Base-by-base conservation (phyloP, 2,888 invertebrate species). In the Caenorhabditis parvicauda region DNA sequence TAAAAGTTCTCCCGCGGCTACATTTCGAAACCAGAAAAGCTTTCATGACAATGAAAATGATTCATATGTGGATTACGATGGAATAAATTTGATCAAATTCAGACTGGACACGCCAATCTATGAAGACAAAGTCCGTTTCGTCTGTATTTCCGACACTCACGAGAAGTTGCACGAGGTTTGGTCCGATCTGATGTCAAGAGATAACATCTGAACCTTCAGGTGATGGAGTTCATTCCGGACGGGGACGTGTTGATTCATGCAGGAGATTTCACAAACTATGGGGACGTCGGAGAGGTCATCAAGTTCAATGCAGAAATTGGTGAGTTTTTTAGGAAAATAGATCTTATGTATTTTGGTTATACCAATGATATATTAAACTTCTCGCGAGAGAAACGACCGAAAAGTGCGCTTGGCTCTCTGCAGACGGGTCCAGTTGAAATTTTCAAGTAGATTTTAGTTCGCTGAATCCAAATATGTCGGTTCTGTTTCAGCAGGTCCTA, bases 291-390 rank as follows among this genome's bases (percentile, higher is more conserved):
- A 21, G 76, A 78, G 60, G 79, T 79, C 44, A 77, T 78, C 72
- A 76, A 78, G 54, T 79, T 79, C 65, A 79, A 79, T 54, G 74
- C 72, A 22, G 77, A 78, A 64, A 70, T 78, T 45, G 76, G 77
- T 75, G 43, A 56, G 60, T 49, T 7, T 25, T 25, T 6, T 44
- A n/a, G n/a, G n/a, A n/a, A n/a, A n/a, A n/a, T n/a, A n/a, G n/a
- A n/a, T n/a, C n/a, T n/a, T n/a, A n/a, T n/a, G n/a, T n/a, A n/a
- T n/a, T n/a, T n/a, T n/a, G n/a, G n/a, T n/a, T n/a, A n/a, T n/a
- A n/a, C n/a, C n/a, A n/a, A n/a, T n/a, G n/a, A n/a, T n/a, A n/a
- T n/a, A n/a, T n/a, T n/a, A n/a, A n/a, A n/a, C n/a, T n/a, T n/a
- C n/a, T n/a, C n/a, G n/a, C n/a, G n/a, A n/a, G n/a, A n/a, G n/a